Percentiles rank a stretch among this genome's conserved stretches.
These are phyloP conservation scores for Pristionchus entomophagus DNA, from an alignment of 2,888 invertebrate species.

Conservation along the genomic window DNA sequence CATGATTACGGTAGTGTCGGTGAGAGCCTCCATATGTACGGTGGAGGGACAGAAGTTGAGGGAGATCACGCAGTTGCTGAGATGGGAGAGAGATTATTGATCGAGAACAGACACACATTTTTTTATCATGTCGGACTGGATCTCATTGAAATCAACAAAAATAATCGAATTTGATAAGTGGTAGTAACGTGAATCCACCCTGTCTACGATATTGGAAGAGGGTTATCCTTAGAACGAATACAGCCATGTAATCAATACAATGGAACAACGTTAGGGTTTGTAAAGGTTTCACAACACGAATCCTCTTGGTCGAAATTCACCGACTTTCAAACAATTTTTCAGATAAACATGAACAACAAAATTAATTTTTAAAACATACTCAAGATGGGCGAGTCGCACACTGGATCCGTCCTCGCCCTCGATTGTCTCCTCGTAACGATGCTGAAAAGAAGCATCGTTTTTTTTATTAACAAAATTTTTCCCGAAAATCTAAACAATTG, in stretches of 20 bases:
- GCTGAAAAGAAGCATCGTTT: constrained; percentile 44
- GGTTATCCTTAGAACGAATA: too few species aligned
- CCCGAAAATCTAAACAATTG: neutral
- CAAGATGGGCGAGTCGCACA: constrained; percentile 46
- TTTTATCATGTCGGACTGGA: neutral
- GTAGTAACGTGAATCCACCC: too few species aligned
- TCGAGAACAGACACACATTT: neutral
- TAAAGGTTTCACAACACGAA: too few species aligned
- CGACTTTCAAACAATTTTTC: too few species aligned
- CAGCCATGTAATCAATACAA: too few species aligned
- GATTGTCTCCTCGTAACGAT: constrained; percentile 41
- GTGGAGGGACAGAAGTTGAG: constrained; percentile 57
- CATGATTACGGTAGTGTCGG: constrained; percentile 56
- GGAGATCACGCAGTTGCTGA: constrained; percentile 47
- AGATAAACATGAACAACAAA: neutral
- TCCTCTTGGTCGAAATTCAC: too few species aligned
- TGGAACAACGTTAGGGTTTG: too few species aligned
- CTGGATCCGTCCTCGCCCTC: constrained; percentile 54
- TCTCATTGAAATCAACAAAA: too few species aligned
- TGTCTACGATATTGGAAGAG: too few species aligned
- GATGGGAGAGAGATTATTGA: neutral
- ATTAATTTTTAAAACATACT: neutral
- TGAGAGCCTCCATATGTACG: constrained; percentile 58
- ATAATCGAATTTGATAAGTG: too few species aligned
- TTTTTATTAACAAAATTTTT: neutral